Evolutionary conservation across 2,113 vertebrate species (phyloP), one percentile per base, ranked within the genome.

Genomic region (Phrynosoma blainvillii): DNA sequence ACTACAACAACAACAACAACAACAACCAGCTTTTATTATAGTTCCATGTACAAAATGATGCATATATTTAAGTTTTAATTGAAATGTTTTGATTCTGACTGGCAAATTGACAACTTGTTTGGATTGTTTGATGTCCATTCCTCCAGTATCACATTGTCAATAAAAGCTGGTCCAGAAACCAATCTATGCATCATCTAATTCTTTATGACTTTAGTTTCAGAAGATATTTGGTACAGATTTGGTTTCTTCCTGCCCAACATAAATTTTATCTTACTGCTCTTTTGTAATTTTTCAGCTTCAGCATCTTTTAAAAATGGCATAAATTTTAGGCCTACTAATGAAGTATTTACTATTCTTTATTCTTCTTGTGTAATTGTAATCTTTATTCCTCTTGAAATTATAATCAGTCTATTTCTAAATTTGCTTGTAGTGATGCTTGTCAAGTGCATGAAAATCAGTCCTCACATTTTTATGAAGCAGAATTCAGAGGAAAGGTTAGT

Each of bases 341-440:
- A 90, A 94, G 84, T 52, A 47, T 36, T 76, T 90, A 42, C 30
- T 92, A 86, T 75, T 87, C 80, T 78, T 90, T 25, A 84, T 90
- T 93, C 93, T n/a, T 84, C 11, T 2, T 85, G 86, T 1, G 1
- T 82, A 84, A 87, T 85, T 16, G 7, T 92, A 86, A 71, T 88
- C 80, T 78, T 90, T 27, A 84, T 90, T 93, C 92, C 36, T 84
- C 11, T 90, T 93, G 56, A 91, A 87, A 89, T 90, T 74, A 16
- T 4, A 73, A 18, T 84, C 80, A 88, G 2, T 20, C 21, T 91
- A 74, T 42, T 32, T 74, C 71, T 56, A 30, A 93, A 91, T 85
- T 71, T 91, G 79, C 30, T 76, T 92, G 77, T 85, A 90, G 79
- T 52, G 27, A 91, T 88, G 87, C 88, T 92, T 92, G 59, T 94